A percentile compares a stretch with the other conserved stretches of the same genome.
These are phyloP conservation scores for Diarsia dahlii DNA, from an alignment of 2,888 invertebrate species.

Conservation along the genomic window DNA sequence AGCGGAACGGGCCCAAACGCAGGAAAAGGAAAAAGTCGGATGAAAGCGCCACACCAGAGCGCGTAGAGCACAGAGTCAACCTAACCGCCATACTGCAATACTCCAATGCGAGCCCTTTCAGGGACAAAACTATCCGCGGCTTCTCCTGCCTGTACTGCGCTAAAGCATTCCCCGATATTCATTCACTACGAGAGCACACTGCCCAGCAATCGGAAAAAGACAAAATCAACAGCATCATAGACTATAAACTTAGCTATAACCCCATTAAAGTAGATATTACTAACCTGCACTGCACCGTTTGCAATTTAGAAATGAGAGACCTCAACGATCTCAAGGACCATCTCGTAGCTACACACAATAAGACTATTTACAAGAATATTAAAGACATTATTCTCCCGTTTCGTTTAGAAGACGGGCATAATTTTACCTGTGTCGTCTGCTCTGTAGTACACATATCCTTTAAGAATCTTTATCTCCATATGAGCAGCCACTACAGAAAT, in stretches of 20 bases:
- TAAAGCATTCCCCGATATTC: conserved; percentile 81
- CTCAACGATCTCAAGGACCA: conserved; percentile 85
- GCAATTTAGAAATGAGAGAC: conserved; percentile 80
- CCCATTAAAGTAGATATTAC: conserved; percentile 88
- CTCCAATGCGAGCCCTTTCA: conserved; percentile 88
- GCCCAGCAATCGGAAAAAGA: conserved; percentile 83
- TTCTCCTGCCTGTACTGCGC: conserved; percentile 89
- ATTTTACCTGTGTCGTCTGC: conserved; percentile 84
- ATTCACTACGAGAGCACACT: conserved; percentile 82
- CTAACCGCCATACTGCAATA: conserved; percentile 86
- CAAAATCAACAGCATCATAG: conserved; percentile 86
- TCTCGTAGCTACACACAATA: conserved; percentile 79
- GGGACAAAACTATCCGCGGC: conserved; percentile 86
- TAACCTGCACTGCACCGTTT: conserved; percentile 81
- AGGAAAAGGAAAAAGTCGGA: conserved; percentile 85
- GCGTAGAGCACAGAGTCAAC: conserved; percentile 88
- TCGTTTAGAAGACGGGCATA: conserved; percentile 82
- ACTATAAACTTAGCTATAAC: conserved; percentile 88
- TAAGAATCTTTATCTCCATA: conserved; percentile 87
- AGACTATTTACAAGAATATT: conserved; percentile 83
- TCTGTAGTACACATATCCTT: conserved; percentile 86
- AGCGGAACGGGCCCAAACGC: conserved; percentile 81
- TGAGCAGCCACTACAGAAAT: conserved; percentile 88
- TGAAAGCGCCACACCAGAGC: conserved; percentile 87
- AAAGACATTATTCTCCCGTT: conserved; percentile 88